Percentiles rank a stretch among this genome's conserved stretches.
phyloP scores from a whole-genome alignment of 2,888 invertebrate genomes.

The Caenorhabditis sp. region DNA sequence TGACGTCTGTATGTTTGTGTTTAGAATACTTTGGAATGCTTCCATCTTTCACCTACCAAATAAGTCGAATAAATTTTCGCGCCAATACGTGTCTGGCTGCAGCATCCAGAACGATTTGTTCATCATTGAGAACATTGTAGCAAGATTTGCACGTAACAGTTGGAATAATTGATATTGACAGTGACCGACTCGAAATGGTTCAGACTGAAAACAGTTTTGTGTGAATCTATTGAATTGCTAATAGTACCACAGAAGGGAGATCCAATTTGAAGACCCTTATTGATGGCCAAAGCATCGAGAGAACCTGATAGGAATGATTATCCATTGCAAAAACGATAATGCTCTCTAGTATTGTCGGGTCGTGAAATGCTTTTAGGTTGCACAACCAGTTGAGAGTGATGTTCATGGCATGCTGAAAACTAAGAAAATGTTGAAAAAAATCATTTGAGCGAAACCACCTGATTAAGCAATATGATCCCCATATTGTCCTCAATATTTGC shows the following conservation, averaged over 20 bases:
- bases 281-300: slow-evolving; percentile 65
- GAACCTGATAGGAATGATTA: slow-evolving; percentile 58
- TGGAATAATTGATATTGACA: slow-evolving; percentile 77
- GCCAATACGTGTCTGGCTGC: slow-evolving; percentile 77
- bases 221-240: not conserved
- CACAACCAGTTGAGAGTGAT: slow-evolving; percentile 76
- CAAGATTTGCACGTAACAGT: slow-evolving; percentile 71
- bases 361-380: slow-evolving; percentile 66
- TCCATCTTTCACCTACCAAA: slow-evolving; percentile 59
- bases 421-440: not conserved
- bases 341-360: slow-evolving; percentile 54
- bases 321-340: slow-evolving; percentile 73
- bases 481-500: slow-evolving; percentile 43
- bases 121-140: slow-evolving; percentile 65
- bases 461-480: slow-evolving; percentile 55
- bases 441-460: slow-evolving; percentile 8
- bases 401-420: slow-evolving; percentile 73
- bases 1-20: slow-evolving; percentile 35
- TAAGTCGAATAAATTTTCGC: slow-evolving; percentile 71
- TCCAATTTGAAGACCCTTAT: slow-evolving; percentile 66
- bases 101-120: slow-evolving; percentile 69
- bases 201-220: slow-evolving; percentile 52
- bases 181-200: slow-evolving; percentile 70
- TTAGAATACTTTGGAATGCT: not conserved
- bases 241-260: slow-evolving; percentile 66